These are phyloP conservation scores for Nesogale talazaci DNA, from an alignment of 2,113 vertebrate species.

Conservation along the genomic window DNA sequence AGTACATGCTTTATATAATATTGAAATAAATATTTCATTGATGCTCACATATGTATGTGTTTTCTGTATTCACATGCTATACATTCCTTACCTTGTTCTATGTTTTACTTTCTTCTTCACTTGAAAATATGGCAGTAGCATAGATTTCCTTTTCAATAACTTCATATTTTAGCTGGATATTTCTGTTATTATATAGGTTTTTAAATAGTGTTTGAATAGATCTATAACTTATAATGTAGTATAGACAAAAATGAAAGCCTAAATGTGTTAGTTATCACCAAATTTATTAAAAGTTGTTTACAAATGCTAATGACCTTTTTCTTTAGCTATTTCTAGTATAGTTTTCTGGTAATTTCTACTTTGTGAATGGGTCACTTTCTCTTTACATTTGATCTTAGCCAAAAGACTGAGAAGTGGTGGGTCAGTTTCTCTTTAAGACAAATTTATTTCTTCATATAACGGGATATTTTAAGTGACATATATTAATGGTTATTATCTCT, in stretches of 20 bases:
- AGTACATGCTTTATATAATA: neutral
- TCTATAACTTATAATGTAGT: neutral
- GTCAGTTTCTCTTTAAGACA: neutral
- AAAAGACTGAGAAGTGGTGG: too few relatives aligned
- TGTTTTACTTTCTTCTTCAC: neutral
- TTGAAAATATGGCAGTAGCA: constrained; percentile 10
- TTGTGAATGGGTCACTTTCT: neutral
- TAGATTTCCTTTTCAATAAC: constrained; percentile 31
- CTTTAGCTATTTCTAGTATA: neutral
- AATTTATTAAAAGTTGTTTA: neutral
- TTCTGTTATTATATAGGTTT: neutral
- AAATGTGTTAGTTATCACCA: neutral
- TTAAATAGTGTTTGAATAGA: constrained; percentile 1
- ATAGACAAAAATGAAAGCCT: neutral
- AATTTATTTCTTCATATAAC: neutral
- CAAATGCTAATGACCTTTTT: neutral
- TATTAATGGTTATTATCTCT: neutral
- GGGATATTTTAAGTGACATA: neutral
- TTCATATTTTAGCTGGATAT: neutral
- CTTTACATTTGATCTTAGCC: too few relatives aligned
- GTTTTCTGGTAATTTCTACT: neutral
- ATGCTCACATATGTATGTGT: neutral
- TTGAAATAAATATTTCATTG: neutral
- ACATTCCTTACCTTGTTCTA: neutral
- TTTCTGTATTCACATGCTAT: neutral